phyloP scores from a whole-genome alignment of 2,888 invertebrate species.

The Anoncus sp. region DNA sequence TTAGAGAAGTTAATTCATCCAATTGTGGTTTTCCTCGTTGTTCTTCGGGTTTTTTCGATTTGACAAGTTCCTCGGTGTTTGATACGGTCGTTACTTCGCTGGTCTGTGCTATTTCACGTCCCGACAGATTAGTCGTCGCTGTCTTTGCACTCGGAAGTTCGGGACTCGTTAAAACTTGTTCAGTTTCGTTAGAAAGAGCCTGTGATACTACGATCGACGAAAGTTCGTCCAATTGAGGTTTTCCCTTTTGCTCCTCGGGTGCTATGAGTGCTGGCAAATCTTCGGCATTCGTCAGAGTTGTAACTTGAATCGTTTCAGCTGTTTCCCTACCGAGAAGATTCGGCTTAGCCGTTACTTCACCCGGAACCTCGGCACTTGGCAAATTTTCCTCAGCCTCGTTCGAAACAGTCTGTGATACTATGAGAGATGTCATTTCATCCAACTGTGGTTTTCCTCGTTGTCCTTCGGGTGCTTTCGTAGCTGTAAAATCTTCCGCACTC shows the following conservation, averaged over 20 bases:
- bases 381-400: conserved; percentile 67
- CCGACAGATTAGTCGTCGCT: conserved; percentile 79
- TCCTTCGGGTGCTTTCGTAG: conserved; percentile 57
- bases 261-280: conserved; percentile 58
- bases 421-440: conserved; percentile 66
- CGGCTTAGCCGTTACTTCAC: conserved; percentile 66
- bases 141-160: conserved; percentile 75
- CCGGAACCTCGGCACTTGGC: conserved; percentile 45
- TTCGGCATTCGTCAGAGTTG: conserved; percentile 68
- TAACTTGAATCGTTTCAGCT: conserved; percentile 79
- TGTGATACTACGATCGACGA: conserved; percentile 73
- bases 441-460: conserved; percentile 67
- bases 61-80: conserved; percentile 73
- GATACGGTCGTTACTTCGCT: conserved; percentile 71
- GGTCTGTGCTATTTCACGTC: conserved; percentile 76
- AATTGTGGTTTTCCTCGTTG: conserved; percentile 65
- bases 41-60: conserved; percentile 61
- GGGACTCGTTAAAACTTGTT: conserved; percentile 67
- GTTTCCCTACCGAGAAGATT: conserved; percentile 77
- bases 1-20: conserved; percentile 63
- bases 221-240: conserved; percentile 73
- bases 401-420: conserved; percentile 66
- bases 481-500: conserved; percentile 66
- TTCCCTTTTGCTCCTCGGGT: conserved; percentile 70
- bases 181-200: conserved; percentile 69